Conservation (phyloP, 2,113 vertebrate species). For the Apaloderma vittatum region DNA sequence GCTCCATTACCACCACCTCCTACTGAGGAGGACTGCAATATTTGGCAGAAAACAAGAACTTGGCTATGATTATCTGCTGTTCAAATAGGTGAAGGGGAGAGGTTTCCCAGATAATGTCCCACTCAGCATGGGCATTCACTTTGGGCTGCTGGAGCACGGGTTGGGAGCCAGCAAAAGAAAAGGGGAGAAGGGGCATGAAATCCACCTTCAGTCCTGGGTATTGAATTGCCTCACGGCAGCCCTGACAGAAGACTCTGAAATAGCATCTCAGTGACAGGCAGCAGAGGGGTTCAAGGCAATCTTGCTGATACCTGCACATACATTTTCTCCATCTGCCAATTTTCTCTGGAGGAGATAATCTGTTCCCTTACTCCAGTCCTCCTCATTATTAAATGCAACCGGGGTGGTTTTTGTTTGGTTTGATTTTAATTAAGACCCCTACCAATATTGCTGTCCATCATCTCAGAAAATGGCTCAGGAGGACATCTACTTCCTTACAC, state of each 20-base stretch:
- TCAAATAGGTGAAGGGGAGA: background rate
- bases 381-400: conserved; percentile 18
- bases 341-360: conserved; percentile 32
- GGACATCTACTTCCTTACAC: background rate
- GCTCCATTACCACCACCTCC: background rate
- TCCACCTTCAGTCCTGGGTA: background rate
- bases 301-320: conserved; percentile 27
- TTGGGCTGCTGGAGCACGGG: background rate
- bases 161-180: background rate
- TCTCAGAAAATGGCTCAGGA: conserved; percentile 36
- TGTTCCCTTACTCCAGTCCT: background rate
- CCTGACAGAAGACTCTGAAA: background rate
- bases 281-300: background rate
- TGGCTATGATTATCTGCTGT: background rate
- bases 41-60: background rate
- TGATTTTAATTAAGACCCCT: conserved; percentile 57
- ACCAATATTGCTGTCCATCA: conserved; percentile 27
- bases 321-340: conserved; percentile 42
- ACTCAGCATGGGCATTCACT: fast-evolving
- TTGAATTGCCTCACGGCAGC: background rate
- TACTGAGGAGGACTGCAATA: background rate
- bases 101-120: background rate
- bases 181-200: background rate
- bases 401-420: background rate
- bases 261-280: background rate